Base-by-base conservation (phyloP, 2,113 vertebrate genomes). In the Empidonax traillii region DNA sequence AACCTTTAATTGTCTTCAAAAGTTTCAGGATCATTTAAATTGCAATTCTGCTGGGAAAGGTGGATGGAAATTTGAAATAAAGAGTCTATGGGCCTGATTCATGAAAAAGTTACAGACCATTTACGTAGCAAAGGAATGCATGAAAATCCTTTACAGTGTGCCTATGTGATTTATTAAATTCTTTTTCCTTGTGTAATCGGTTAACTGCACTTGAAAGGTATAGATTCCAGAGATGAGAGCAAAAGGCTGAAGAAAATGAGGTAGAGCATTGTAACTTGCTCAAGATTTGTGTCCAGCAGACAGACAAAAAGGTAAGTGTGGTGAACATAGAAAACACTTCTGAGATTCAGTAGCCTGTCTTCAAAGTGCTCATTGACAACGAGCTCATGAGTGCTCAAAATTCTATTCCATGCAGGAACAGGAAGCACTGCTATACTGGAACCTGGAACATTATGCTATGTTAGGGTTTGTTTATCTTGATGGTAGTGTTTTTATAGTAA, bases 101-200 rank as follows among this genome's bases (percentile, higher is more conserved):
- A 90, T 91, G 80, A 95, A 94, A 93, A 93, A 89, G 90, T 87
- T 96, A 96, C 91, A 97, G 92, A 80, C 84, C 90, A 91, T 93
- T 97, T 96, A 95, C 85, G 97, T 93, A 87, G 96, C 41, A 96
- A 95, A 95, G 95, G 92, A 93, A 96, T 94, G 89, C 93, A 92
- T 94, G 96, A 93, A 93, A 96, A 95, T 96, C 89, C 95, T 94
- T 95, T 90, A 90, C 93, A 91, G 79, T 89, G 63, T 94, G 95
- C 76, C 89, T 94, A 23, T 46, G n/a, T 94, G 97, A 96, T 97
- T 97, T 96, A 96, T 96, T 90, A 90, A 93, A 95, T 95, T 87
- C 73, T 71, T 92, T 93, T 96, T 93, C 65, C 5, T 31, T 59
- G 24, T 96, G 69, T 82, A 94, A 91, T 68, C 23, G 25, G 89